Percentiles rank a stretch among this genome's conserved stretches.
Conservation (phyloP, 2,797 vertebrate species). For the Dermochelys coriacea region DNA sequence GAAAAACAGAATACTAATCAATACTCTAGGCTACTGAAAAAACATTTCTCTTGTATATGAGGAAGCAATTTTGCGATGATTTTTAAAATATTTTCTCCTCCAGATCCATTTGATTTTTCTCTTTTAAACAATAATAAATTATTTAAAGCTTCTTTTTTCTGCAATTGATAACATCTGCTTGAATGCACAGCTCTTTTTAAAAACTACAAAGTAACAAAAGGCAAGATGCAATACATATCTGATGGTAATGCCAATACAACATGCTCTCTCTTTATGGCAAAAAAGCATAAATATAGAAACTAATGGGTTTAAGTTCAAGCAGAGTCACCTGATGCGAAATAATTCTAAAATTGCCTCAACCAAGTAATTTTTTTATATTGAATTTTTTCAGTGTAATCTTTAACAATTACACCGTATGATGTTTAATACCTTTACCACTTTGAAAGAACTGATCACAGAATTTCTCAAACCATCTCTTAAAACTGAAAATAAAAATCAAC, state of each 20-base stretch:
- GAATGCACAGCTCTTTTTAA: slow-evolving; percentile 1
- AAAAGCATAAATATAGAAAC: slow-evolving; percentile 44
- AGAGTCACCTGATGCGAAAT: slow-evolving; percentile 18
- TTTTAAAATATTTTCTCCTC: slow-evolving; percentile 8
- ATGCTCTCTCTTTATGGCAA: slow-evolving; percentile 20
- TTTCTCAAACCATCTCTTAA: slow-evolving; percentile 42
- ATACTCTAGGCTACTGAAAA: not conserved
- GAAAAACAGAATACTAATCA: not conserved
- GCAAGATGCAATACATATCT: slow-evolving; percentile 20
- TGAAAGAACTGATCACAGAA: not conserved
- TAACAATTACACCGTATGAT: not conserved
- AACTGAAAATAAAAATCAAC: slow-evolving; percentile 44
- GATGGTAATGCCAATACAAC: slow-evolving; percentile 15
- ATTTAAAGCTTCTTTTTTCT: slow-evolving; percentile 31
- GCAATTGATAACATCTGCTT: slow-evolving; percentile 19
- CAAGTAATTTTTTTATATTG: slow-evolving; percentile 38
- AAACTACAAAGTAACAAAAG: slow-evolving; percentile 49
- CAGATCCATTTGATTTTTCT: slow-evolving; percentile 16
- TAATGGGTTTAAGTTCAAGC: slow-evolving; percentile 15
- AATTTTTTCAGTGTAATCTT: not conserved
- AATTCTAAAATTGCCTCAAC: not conserved
- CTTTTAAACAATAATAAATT: slow-evolving; percentile 23
- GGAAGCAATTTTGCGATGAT: not conserved
- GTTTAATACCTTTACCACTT: slow-evolving; percentile 3
- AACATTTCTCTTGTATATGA: not conserved